Percentiles rank a stretch among this genome's conserved stretches.
Evolutionary conservation across 2,113 vertebrate genomes (phyloP).

Genomic region (Elephantulus edwardii): DNA sequence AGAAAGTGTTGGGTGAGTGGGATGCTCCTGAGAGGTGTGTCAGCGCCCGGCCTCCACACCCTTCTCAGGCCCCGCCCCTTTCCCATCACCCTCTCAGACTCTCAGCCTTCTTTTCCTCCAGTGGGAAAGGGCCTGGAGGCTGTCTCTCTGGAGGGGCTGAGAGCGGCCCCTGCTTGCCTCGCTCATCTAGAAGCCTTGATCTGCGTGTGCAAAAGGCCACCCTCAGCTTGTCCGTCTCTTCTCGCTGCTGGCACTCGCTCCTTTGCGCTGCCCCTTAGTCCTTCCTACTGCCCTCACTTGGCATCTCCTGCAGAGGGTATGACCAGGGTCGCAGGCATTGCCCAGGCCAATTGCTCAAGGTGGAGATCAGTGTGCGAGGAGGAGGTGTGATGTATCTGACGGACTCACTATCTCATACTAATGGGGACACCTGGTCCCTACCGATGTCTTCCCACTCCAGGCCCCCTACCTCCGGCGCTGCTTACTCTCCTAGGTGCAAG

Average conservation of each 20-base stretch:
- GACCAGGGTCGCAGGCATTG: background rate
- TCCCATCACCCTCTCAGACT: background rate
- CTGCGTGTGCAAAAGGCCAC: too few species aligned
- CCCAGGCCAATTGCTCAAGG: background rate
- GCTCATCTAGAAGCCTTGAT: too few species aligned
- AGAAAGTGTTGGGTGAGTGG: background rate
- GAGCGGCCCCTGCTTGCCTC: background rate
- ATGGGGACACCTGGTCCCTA: background rate
- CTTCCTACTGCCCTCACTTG: too few species aligned
- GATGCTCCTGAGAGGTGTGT: background rate
- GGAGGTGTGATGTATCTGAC: background rate
- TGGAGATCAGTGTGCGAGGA: background rate
- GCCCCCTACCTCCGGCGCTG: background rate
- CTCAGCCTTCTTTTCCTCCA: too few species aligned
- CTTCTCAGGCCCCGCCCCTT: too few species aligned
- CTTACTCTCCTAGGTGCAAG: background rate
- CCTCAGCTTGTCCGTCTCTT: too few species aligned
- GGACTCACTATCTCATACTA: background rate
- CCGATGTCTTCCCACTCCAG: background rate
- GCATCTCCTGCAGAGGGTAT: too few species aligned
- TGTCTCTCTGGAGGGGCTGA: background rate
- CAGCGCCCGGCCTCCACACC: accelerated
- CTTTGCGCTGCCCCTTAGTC: too few species aligned
- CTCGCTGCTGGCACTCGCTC: too few species aligned
- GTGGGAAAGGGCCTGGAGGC: background rate